phyloP scores from a whole-genome alignment of 2,888 invertebrate genomes.

The Unio delphinus region DNA sequence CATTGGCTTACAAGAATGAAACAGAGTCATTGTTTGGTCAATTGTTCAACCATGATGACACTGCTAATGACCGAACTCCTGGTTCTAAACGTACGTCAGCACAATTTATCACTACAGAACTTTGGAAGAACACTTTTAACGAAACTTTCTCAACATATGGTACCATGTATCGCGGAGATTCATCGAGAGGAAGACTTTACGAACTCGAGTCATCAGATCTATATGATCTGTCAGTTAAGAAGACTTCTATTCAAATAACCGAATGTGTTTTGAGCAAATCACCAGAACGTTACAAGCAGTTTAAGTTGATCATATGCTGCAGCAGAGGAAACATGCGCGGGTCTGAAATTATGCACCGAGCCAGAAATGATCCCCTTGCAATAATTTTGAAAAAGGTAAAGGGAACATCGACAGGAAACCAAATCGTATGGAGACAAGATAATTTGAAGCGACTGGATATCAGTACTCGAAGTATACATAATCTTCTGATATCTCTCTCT shows the following conservation, averaged over 20 bases:
- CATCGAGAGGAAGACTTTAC: conserved; percentile 68
- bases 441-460: no score
- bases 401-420: no score
- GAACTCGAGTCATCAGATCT: conserved; percentile 58
- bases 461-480: no score
- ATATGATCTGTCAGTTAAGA: conserved; percentile 45
- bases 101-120: conserved; percentile 69
- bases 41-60: conserved; percentile 73
- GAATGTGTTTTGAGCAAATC: no score
- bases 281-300: no score
- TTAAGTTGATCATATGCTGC: no score
- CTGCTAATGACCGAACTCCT: conserved; percentile 70
- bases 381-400: no score
- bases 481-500: no score
- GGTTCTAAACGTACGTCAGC: conserved; percentile 70
- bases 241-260: conserved; percentile 12
- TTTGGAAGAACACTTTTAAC: conserved; percentile 70
- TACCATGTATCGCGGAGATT: conserved; percentile 72
- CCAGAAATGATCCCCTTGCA: no score
- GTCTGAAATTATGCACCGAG: no score
- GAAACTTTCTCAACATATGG: conserved; percentile 69
- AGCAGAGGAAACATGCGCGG: no score
- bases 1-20: conserved; percentile 55
- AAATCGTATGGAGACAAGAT: no score
- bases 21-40: conserved; percentile 39